phyloP scores from a whole-genome alignment of 2,113 vertebrate species.

The Sitta europaea region DNA sequence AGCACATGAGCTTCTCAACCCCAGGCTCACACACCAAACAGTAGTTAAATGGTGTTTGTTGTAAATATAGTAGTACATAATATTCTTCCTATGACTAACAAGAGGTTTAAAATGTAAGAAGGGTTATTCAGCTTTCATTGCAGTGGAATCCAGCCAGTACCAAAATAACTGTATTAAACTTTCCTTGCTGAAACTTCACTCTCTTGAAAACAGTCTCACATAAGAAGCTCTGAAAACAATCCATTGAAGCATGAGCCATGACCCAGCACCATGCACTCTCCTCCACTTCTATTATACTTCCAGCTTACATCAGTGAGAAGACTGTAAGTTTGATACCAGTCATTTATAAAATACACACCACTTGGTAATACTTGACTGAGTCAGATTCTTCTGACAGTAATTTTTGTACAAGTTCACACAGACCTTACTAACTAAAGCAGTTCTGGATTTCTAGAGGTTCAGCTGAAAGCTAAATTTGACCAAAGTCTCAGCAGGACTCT shows the following conservation, averaged over 20 bases:
- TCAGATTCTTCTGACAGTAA: neutral
- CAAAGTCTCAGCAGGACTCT: neutral
- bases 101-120: neutral
- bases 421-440: neutral
- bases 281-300: neutral
- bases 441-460: neutral
- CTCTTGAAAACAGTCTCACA: neutral
- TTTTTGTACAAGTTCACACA: neutral
- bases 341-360: neutral
- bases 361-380: neutral
- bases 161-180: neutral
- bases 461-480: neutral
- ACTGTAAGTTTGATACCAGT: neutral
- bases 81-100: neutral
- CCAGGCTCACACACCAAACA: neutral
- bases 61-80: neutral
- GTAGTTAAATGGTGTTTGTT: neutral
- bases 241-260: neutral
- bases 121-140: neutral
- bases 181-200: neutral
- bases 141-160: neutral
- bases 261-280: neutral
- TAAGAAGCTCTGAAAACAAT: neutral
- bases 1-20: neutral
- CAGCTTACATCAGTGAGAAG: neutral